phyloP scores from a whole-genome alignment of 2,888 invertebrate species.

The Lumbricus terrestris region DNA sequence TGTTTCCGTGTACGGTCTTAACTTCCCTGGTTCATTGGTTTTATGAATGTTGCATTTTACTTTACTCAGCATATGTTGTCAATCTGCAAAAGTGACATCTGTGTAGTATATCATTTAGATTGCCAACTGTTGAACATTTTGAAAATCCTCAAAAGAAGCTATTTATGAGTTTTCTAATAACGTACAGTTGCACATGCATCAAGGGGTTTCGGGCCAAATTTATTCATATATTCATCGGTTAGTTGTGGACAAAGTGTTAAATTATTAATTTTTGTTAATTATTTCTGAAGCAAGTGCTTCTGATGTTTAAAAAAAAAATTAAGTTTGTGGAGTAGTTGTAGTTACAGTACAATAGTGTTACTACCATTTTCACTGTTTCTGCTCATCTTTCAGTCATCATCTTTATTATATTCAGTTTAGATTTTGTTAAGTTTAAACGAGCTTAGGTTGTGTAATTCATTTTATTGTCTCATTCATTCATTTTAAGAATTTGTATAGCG shows the following conservation, averaged over 20 bases:
- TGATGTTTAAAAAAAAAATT: too few relatives aligned
- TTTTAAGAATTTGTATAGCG: too few relatives aligned
- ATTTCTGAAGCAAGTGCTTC: too few relatives aligned
- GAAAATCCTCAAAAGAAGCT: neutral
- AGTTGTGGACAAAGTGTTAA: too few relatives aligned
- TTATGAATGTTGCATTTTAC: neutral
- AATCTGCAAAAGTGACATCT: neutral
- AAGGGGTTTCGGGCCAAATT: neutral
- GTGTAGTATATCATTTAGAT: neutral
- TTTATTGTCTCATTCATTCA: neutral
- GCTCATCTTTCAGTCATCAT: too few relatives aligned
- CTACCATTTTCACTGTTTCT: too few relatives aligned
- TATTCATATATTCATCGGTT: neutral
- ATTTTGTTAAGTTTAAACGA: neutral
- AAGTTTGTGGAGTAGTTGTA: too few relatives aligned
- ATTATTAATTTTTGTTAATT: too few relatives aligned
- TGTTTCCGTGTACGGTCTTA: neutral
- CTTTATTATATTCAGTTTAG: too few relatives aligned
- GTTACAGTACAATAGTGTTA: too few relatives aligned
- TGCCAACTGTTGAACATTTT: neutral
- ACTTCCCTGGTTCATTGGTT: neutral
- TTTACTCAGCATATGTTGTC: neutral
- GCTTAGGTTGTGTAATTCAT: neutral
- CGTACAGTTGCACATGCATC: neutral
- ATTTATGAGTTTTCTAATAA: neutral